These are phyloP conservation scores for Nycticryphes semicollaris DNA, from an alignment of 2,113 vertebrate species.

Conservation along the genomic window DNA sequence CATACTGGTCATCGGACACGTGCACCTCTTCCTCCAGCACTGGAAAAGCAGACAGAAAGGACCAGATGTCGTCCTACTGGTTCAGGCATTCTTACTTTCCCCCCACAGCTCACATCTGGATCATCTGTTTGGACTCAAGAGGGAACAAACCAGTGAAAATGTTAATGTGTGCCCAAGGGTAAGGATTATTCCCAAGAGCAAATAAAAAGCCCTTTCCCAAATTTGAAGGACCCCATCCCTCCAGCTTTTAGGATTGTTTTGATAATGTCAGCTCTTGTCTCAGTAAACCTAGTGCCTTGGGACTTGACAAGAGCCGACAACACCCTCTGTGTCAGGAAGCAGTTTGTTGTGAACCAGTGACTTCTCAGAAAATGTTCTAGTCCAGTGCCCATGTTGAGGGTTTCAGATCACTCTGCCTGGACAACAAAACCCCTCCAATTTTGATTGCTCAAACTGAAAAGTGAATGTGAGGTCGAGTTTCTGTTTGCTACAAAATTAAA, in stretches of 20 bases:
- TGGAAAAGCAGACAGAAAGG: neutral
- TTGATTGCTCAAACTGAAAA: neutral
- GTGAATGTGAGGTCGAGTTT: neutral
- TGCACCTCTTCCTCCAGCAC: neutral
- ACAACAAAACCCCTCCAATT: neutral
- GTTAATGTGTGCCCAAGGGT: neutral
- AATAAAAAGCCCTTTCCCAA: neutral
- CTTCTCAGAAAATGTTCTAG: slow-evolving; percentile 8
- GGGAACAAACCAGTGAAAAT: neutral
- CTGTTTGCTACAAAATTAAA: neutral
- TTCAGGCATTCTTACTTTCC: neutral
- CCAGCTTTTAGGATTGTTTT: neutral
- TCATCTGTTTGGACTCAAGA: neutral
- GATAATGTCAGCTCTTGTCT: neutral
- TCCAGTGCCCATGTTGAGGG: neutral
- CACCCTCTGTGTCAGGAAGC: neutral
- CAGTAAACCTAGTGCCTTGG: neutral
- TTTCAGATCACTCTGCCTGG: neutral
- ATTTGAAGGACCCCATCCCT: neutral
- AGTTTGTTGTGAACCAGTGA: neutral
- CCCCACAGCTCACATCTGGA: neutral
- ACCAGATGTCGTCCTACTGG: neutral
- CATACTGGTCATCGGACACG: neutral
- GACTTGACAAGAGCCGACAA: neutral
- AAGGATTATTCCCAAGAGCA: neutral